Evolutionary conservation across 2,888 invertebrate genomes (phyloP), one percentile per base, ranked within the genome.

Genomic region (Drepanosiphum platanoidis): DNA sequence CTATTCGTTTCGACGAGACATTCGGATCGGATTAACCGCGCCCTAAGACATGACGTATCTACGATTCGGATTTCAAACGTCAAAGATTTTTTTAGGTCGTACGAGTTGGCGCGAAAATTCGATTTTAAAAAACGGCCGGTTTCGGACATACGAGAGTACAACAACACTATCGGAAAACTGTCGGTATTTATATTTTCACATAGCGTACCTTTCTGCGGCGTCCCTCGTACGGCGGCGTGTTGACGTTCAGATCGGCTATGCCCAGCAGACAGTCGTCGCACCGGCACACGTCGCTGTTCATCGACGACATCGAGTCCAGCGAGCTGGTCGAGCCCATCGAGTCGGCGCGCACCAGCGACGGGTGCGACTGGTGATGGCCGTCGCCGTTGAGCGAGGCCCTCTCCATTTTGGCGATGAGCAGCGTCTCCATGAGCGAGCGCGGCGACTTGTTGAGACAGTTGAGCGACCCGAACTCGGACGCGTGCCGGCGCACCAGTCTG

Each of bases 181-280:
- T n/a, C n/a, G n/a, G n/a, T n/a, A n/a, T n/a, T n/a, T n/a, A n/a
- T n/a, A n/a, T n/a, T n/a, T n/a, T n/a, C n/a, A 11, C 9, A 3
- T 52, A 18, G 30, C 74, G 71, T 86, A 87, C 87, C 87, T 87
- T 86, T 87, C 86, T 80, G 52, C 86, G 86, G 27, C 87, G 86
- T 64, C 86, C 83, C 34, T 86, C 77, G 64, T 87, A 86, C 30
- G 91, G 92, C 66, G 91, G 90, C 88, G 92, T 90, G 88, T 92
- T 92, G 81, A 87, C 83, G 86, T 88, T 87, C 87, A 88, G 92
- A 91, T 95, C 95, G 87, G 93, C 95, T 87, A 95, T 95, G 8
- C 95, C 95, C 87, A 95, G 91, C 87, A 95, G 90, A 88, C 95
- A 95, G 90, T 96, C 95, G 89, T 95, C 95, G 89, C 95, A 96